These are phyloP conservation scores for Epistrophella euchroma DNA, from an alignment of 2,888 invertebrate species.

Conservation along the genomic window DNA sequence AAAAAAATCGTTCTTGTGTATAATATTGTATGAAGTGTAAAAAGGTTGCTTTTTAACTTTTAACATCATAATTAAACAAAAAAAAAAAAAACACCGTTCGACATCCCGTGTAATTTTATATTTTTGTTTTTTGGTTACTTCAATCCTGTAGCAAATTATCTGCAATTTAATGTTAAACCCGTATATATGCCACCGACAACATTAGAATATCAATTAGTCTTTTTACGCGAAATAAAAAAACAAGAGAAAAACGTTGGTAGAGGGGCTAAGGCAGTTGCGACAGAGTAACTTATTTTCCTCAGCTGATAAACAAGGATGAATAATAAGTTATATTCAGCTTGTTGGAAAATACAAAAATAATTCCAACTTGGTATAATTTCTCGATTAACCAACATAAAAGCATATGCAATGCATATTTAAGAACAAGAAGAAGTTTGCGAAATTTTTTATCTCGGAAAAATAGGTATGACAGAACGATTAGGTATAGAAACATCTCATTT, in stretches of 20 bases:
- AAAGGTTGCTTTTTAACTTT: no score
- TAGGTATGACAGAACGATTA: no score
- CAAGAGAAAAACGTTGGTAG: not conserved
- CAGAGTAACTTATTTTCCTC: not conserved
- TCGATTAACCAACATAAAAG: no score
- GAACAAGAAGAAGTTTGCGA: no score
- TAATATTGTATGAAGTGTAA: no score
- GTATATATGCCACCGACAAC: not conserved
- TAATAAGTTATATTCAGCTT: not conserved
- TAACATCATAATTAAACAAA: no score
- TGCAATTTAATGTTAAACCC: not conserved
- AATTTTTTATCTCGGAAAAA: no score
- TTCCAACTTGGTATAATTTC: not conserved
- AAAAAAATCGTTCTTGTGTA: no score
- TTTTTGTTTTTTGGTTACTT: not conserved
- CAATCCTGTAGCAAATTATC: not conserved
- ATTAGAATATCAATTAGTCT: constrained; percentile 3
- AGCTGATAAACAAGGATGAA: not conserved
- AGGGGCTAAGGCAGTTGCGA: not conserved
- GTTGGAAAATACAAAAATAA: not conserved
- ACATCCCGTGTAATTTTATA: not conserved
- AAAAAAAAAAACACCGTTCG: no score
- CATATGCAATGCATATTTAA: no score
- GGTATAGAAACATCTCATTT: no score
- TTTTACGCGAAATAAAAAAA: not conserved